Evolutionary conservation across 2,888 invertebrate genomes (phyloP).

Genomic region (Limnephilus rhombicus): DNA sequence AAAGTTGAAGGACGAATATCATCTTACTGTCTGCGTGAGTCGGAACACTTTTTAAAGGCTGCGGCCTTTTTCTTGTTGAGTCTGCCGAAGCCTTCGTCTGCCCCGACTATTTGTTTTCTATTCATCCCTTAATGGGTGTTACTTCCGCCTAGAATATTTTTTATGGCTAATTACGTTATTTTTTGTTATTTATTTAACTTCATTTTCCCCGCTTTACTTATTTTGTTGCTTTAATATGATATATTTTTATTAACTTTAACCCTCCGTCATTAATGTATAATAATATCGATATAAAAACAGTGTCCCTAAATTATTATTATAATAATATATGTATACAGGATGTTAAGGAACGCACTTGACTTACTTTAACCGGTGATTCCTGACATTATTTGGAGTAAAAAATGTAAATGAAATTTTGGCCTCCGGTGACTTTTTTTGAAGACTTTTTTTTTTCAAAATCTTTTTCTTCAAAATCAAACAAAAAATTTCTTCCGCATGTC

Average conservation of each 20-base stretch:
- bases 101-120: slow-evolving; percentile 39
- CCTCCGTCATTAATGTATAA: neutral
- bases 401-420: too few relatives aligned
- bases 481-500: too few relatives aligned
- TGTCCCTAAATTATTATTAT: too few relatives aligned
- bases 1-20: slow-evolving; percentile 66
- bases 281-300: too few relatives aligned
- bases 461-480: too few relatives aligned
- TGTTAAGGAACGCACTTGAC: too few relatives aligned
- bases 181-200: slow-evolving; percentile 27
- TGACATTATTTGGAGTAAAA: too few relatives aligned
- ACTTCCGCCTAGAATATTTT: slow-evolving; percentile 40
- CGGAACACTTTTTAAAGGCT: slow-evolving; percentile 64
- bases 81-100: slow-evolving; percentile 37
- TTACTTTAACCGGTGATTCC: too few relatives aligned
- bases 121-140: slow-evolving; percentile 45
- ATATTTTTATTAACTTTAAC: neutral
- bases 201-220: neutral
- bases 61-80: slow-evolving; percentile 50
- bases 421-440: too few relatives aligned
- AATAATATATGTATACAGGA: too few relatives aligned
- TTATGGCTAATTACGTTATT: slow-evolving; percentile 30
- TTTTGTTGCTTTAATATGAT: neutral
- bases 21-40: slow-evolving; percentile 65
- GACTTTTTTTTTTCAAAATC: too few relatives aligned